Conservation (phyloP, 2,888 invertebrate species). For the Andrena haemorrhoa region DNA sequence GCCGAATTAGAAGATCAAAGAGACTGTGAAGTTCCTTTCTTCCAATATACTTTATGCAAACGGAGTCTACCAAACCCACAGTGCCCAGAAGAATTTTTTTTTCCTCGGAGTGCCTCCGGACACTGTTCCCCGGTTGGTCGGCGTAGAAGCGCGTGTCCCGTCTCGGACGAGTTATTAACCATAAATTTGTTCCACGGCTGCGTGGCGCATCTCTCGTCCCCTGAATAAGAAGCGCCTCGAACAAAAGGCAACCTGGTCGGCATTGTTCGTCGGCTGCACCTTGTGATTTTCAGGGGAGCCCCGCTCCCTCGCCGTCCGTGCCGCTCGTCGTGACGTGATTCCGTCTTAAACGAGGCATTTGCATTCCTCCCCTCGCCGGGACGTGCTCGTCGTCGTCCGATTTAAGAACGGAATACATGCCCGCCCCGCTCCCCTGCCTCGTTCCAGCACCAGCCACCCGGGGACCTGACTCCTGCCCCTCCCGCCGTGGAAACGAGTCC, state of each 20-base stretch:
- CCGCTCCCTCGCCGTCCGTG: constrained; percentile 8
- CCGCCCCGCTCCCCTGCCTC: neutral
- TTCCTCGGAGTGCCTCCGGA: constrained; percentile 3
- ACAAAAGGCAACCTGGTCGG: constrained; percentile 50
- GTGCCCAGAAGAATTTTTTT: neutral
- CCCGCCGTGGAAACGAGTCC: constrained; percentile 37
- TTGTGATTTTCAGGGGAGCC: constrained; percentile 56
- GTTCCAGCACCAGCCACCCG: neutral
- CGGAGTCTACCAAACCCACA: too few relatives aligned
- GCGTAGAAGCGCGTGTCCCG: constrained; percentile 29
- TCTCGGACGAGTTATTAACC: constrained; percentile 58
- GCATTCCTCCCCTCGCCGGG: constrained; percentile 58
- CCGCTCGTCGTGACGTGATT: constrained; percentile 51
- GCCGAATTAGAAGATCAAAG: too few relatives aligned
- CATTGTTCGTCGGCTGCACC: constrained; percentile 52
- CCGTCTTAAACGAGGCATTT: constrained; percentile 67
- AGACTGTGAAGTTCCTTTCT: too few relatives aligned
- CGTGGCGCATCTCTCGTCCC: constrained; percentile 23
- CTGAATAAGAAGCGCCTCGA: constrained; percentile 57
- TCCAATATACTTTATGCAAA: too few relatives aligned
- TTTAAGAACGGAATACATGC: constrained; percentile 49
- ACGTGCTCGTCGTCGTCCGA: constrained; percentile 24
- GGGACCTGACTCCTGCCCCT: neutral
- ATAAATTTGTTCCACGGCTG: constrained; percentile 62
- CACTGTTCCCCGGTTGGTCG: neutral